A percentile compares a stretch with the other conserved stretches of the same genome.
These are phyloP conservation scores for Arctia plantaginis DNA, from an alignment of 2,888 invertebrate genomes.

Conservation along the genomic window DNA sequence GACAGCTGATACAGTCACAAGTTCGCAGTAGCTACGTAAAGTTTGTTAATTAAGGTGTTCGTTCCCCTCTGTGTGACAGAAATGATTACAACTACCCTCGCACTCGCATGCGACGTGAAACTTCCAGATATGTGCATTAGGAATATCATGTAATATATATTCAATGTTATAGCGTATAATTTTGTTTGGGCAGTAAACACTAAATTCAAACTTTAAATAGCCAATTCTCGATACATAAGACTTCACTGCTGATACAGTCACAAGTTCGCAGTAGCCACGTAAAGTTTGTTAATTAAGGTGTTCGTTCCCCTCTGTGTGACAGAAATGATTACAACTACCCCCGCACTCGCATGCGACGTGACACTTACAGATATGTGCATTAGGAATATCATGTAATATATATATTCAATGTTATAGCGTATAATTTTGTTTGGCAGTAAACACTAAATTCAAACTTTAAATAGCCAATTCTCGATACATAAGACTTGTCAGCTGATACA, in stretches of 20 bases:
- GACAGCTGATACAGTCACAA: background rate
- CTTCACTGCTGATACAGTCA: background rate
- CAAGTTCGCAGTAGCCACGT: background rate
- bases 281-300: background rate
- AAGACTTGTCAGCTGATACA: background rate
- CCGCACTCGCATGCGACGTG: background rate
- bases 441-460: background rate
- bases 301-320: no score
- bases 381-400: no score
- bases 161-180: background rate
- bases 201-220: background rate
- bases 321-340: background rate
- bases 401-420: background rate
- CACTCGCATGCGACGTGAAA: background rate
- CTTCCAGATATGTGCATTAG: no score
- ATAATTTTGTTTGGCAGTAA: background rate
- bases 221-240: background rate
- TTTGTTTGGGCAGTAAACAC: background rate
- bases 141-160: background rate
- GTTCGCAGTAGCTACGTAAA: background rate
- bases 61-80: background rate
- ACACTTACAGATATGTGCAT: no score
- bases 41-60: background rate
- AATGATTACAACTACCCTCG: background rate
- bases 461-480: background rate